A percentile compares a stretch with the other conserved stretches of the same genome.
Conservation (phyloP, 2,113 vertebrate species). For the Chionodraco myersi region DNA sequence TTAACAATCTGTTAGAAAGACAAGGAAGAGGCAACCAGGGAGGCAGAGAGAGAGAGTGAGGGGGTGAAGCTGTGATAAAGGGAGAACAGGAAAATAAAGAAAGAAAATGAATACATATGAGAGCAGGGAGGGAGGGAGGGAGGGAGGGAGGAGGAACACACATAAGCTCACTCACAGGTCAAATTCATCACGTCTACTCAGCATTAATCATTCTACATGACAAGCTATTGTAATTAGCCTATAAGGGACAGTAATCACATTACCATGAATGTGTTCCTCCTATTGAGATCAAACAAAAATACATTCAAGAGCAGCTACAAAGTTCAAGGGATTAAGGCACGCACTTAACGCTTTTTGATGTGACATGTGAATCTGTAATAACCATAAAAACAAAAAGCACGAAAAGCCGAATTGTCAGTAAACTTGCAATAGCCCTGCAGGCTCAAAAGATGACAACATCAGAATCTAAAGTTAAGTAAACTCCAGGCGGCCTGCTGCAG, state of each 20-base stretch:
- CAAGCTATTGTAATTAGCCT: slow-evolving; percentile 65
- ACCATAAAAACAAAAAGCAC: neutral
- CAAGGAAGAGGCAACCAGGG: slow-evolving; percentile 34
- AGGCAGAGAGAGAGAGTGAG: slow-evolving; percentile 8
- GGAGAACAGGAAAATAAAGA: slow-evolving; percentile 46
- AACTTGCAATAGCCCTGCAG: neutral
- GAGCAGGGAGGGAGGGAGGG: neutral
- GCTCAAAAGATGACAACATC: slow-evolving; percentile 8
- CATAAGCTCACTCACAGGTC: slow-evolving; percentile 42
- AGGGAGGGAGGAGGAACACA: neutral
- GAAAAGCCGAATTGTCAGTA: neutral
- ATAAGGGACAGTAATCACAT: slow-evolving; percentile 55
- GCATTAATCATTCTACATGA: slow-evolving; percentile 62
- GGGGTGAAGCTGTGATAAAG: slow-evolving; percentile 35
- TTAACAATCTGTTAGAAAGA: slow-evolving; percentile 72
- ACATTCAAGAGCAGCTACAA: slow-evolving; percentile 30
- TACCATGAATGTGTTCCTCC: slow-evolving; percentile 39
- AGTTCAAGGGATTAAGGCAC: slow-evolving; percentile 19
- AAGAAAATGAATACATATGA: slow-evolving; percentile 21
- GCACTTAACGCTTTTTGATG: slow-evolving; percentile 2
- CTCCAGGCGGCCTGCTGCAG: slow-evolving; percentile 28
- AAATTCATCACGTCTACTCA: slow-evolving; percentile 49
- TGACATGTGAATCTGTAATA: neutral
- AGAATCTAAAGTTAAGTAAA: slow-evolving; percentile 24
- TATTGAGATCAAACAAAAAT: slow-evolving; percentile 43